phyloP scores from a whole-genome alignment of 1,140 invertebrate genomes.

The Homalodisca vitripennis region DNA sequence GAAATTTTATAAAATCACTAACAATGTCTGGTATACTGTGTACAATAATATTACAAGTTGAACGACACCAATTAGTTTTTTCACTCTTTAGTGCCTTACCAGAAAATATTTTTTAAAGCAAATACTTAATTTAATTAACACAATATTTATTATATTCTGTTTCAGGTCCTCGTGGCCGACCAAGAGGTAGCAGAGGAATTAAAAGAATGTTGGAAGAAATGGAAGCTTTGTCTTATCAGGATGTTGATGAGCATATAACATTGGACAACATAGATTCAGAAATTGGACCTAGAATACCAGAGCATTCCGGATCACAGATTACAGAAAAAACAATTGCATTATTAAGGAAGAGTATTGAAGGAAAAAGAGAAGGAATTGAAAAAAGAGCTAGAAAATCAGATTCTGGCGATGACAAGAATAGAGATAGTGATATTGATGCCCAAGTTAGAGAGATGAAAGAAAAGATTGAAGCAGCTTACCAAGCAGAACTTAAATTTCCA shows the following conservation, averaged over 20 bases:
- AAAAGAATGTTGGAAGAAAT: slow-evolving; percentile 24
- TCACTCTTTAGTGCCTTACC: too few relatives aligned
- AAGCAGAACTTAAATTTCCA: slow-evolving; percentile 7
- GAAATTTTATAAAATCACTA: too few relatives aligned
- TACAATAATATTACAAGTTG: too few relatives aligned
- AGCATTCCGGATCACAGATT: background rate
- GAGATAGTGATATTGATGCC: slow-evolving; percentile 21
- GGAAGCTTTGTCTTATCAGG: slow-evolving; percentile 23
- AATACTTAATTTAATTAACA: too few relatives aligned
- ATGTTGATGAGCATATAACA: slow-evolving; percentile 5
- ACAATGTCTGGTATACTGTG: too few relatives aligned
- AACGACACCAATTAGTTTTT: too few relatives aligned
- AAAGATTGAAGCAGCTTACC: slow-evolving; percentile 33
- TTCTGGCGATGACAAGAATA: too few relatives aligned
- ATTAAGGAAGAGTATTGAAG: slow-evolving; percentile 30
- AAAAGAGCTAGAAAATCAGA: background rate
- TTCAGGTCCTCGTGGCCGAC: slow-evolving; percentile 1
- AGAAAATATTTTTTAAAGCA: too few relatives aligned
- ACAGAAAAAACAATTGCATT: slow-evolving; percentile 14
- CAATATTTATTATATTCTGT: too few relatives aligned
- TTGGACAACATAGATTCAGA: slow-evolving; percentile 5
- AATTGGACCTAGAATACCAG: slow-evolving; percentile 8
- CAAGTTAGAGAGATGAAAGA: slow-evolving; percentile 39
- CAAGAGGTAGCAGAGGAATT: slow-evolving; percentile 1
- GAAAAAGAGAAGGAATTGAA: slow-evolving; percentile 31